Conservation (phyloP, 2,113 vertebrate species). For the Chionodraco myersi region DNA sequence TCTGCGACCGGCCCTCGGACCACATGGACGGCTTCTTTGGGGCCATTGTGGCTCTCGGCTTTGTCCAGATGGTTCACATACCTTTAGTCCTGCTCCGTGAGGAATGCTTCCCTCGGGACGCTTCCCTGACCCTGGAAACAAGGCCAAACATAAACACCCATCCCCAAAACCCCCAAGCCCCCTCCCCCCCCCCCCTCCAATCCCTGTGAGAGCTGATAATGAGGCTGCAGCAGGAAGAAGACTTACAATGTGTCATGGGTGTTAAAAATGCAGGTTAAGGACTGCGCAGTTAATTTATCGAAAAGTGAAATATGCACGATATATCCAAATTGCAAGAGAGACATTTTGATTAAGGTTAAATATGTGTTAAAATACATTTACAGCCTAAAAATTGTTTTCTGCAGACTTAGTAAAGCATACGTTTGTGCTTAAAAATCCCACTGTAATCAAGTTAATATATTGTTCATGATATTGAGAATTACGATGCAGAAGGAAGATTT, state of each 20-base stretch:
- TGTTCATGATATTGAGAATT: too few relatives aligned
- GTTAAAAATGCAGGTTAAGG: not conserved
- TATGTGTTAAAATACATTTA: too few relatives aligned
- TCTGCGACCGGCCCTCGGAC: slow-evolving; percentile 31
- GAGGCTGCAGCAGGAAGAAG: slow-evolving; percentile 39
- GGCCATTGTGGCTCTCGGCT: slow-evolving; percentile 81
- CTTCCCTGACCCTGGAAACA: slow-evolving; percentile 84
- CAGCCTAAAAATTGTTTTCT: too few relatives aligned
- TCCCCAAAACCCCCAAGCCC: slow-evolving; percentile 62
- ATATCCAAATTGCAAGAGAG: too few relatives aligned
- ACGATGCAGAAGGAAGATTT: too few relatives aligned
- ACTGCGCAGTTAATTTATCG: too few relatives aligned
- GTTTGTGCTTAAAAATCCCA: too few relatives aligned
- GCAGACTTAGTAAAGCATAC: too few relatives aligned
- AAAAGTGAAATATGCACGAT: too few relatives aligned
- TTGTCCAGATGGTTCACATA: slow-evolving; percentile 89
- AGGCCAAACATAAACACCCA: slow-evolving; percentile 86
- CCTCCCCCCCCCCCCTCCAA: slow-evolving; percentile 56
- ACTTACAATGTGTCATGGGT: slow-evolving; percentile 8
- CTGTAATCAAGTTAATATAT: too few relatives aligned
- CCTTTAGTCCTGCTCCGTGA: slow-evolving; percentile 82
- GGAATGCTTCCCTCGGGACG: slow-evolving; percentile 86
- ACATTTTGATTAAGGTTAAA: too few relatives aligned
- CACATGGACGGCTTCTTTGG: slow-evolving; percentile 74
- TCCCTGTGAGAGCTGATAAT: slow-evolving; percentile 60